These are phyloP conservation scores for Norana najaformis DNA, from an alignment of 2,888 invertebrate genomes.

Conservation along the genomic window DNA sequence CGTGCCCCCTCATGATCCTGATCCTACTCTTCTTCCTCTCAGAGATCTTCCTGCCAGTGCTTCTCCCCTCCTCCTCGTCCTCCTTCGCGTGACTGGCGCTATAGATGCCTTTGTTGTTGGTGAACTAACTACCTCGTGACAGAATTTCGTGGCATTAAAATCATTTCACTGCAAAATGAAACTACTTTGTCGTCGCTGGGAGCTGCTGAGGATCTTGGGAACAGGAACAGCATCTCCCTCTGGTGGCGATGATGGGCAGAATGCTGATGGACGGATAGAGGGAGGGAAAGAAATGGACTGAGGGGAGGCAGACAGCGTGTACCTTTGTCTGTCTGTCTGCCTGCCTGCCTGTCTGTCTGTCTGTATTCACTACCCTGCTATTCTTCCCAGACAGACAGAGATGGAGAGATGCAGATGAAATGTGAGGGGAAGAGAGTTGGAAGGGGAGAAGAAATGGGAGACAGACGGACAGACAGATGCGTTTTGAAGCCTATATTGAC, in stretches of 20 bases:
- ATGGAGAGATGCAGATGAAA: not conserved
- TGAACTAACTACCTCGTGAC: conserved; percentile 13
- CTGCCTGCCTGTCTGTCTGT: not conserved
- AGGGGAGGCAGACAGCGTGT: not conserved
- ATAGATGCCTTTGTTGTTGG: conserved; percentile 13
- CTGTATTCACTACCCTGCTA: not conserved
- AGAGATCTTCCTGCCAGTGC: not conserved
- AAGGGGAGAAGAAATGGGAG: not conserved
- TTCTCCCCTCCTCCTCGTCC: not conserved
- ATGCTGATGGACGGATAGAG: not conserved
- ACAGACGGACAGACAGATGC: not conserved
- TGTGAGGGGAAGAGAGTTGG: not conserved
- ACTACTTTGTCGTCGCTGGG: not conserved
- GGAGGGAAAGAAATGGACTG: not conserved
- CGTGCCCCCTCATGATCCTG: not conserved
- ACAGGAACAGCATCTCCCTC: not conserved
- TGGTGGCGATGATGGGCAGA: not conserved
- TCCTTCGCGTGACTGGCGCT: not conserved
- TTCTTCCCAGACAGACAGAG: not conserved
- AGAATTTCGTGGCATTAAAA: not conserved
- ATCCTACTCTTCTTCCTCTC: not conserved
- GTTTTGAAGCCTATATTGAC: not conserved
- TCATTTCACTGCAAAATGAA: conserved; percentile 10
- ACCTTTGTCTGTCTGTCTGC: too few relatives aligned
- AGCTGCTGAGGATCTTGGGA: not conserved